phyloP scores from a whole-genome alignment of 2,888 invertebrate genomes.

The Amblyteles armatorius region DNA sequence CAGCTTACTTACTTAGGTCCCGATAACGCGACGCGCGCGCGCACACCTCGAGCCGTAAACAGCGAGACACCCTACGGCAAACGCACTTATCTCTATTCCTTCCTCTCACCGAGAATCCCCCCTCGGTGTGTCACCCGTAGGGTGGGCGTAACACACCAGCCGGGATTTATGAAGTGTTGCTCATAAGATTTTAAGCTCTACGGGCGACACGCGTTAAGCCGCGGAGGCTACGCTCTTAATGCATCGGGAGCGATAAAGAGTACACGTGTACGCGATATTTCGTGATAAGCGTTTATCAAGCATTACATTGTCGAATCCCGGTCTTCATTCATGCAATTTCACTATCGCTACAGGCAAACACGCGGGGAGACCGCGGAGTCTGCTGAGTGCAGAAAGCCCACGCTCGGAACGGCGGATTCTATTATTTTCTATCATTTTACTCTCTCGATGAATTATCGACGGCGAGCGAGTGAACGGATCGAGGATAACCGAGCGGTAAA shows the following conservation, averaged over 20 bases:
- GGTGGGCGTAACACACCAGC: slow-evolving; percentile 54
- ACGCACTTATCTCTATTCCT: slow-evolving; percentile 20
- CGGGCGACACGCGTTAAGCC: slow-evolving; percentile 10
- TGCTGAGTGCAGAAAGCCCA: neutral
- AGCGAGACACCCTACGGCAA: slow-evolving; percentile 2
- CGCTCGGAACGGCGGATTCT: neutral
- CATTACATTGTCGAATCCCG: slow-evolving; percentile 47
- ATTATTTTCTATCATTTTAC: neutral
- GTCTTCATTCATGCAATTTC: slow-evolving; percentile 37
- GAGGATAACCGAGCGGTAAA: slow-evolving; percentile 8
- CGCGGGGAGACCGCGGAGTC: neutral
- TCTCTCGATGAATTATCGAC: neutral
- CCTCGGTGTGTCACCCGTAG: slow-evolving; percentile 3
- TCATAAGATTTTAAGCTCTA: slow-evolving; percentile 40
- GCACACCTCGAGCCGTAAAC: neutral
- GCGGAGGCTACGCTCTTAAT: neutral
- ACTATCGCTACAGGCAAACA: neutral
- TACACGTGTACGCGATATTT: slow-evolving; percentile 28
- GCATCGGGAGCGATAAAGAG: slow-evolving; percentile 19
- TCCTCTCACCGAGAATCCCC: neutral
- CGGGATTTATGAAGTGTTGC: slow-evolving; percentile 57
- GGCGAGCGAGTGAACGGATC: neutral
- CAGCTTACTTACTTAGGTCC: slow-evolving; percentile 1
- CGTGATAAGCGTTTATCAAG: slow-evolving; percentile 34
- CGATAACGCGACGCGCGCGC: neutral